Percentiles rank a stretch among this genome's conserved stretches.
Conservation (phyloP, 2,113 vertebrate species). For the Aix galericulata region DNA sequence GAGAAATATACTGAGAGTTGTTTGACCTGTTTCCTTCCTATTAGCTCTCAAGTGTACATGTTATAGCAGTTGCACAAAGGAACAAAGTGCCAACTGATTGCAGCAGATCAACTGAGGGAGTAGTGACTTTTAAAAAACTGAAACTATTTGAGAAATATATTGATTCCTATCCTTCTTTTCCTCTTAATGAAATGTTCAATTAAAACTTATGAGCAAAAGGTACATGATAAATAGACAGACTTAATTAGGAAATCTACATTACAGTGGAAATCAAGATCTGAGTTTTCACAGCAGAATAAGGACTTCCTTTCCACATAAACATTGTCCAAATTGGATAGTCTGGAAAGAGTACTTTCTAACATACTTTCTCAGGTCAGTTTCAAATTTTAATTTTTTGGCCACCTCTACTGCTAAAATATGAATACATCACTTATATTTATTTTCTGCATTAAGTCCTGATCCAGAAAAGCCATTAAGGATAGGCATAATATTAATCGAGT, state of each 20-base stretch:
- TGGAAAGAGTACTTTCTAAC: not conserved
- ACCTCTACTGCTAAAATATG: not conserved
- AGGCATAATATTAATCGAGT: not conserved
- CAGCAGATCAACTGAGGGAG: not conserved
- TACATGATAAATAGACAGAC: not conserved
- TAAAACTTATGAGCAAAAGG: not conserved
- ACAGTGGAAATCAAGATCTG: not conserved
- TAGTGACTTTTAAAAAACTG: not conserved
- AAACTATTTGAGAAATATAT: not conserved
- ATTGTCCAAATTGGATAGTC: not conserved
- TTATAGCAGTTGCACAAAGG: not conserved
- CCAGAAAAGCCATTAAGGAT: not conserved
- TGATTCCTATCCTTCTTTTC: not conserved
- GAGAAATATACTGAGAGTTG: not conserved
- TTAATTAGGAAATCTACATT: not conserved
- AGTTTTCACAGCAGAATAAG: not conserved
- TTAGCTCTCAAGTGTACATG: not conserved
- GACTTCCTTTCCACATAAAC: not conserved
- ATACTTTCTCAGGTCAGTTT: not conserved
- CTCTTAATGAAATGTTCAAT: not conserved
- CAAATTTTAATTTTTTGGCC: not conserved
- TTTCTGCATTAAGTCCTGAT: not conserved
- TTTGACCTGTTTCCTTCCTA: not conserved
- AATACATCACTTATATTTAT: not conserved
- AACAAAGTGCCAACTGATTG: not conserved